Evolutionary conservation across 2,113 vertebrate species (phyloP), one percentile per base, ranked within the genome.

Genomic region (Amia ocellicauda): DNA sequence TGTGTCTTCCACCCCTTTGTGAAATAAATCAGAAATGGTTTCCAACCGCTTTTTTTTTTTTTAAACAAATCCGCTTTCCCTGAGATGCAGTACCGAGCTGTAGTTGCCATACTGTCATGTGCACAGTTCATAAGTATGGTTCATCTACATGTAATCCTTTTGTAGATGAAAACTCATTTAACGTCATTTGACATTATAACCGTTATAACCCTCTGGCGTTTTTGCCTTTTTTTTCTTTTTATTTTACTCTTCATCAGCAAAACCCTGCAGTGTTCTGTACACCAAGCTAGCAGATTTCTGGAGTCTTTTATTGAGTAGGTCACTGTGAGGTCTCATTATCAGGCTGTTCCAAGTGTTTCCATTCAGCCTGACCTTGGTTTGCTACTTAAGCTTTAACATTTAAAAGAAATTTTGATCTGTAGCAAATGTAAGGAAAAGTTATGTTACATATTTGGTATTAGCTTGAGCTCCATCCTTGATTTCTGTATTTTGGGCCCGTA

Each of bases 211-310:
- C 41, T 28, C 26, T 45, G 62, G n/a, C 53, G 17, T 17, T 36
- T 36, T 36, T 36, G 31, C 11, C 11, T 36, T 5, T 36, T 36
- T 36, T 36, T 36, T 7, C 14, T 56, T 13, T 8, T 28, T 26
- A 28, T 28, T 26, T 28, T 28, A 28, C 53, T 28, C 53, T 17
- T 29, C 62, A 36, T 63, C 51, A 55, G 52, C 53, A 49, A 28
- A 19, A 24, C 16, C 20, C 22, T 53, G 43, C 23, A 7, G n/a
- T 24, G 29, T 42, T 42, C 19, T 64, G 23, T 10, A 24, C 36
- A 29, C n/a, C 20, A 40, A 36, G 31, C 31, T 57, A 22, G n/a
- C 19, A 50, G 14, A 53, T 41, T 14, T 41, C 49, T 24, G 26
- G 40, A 50, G 53, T 47, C 19, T 14, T 29, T 64, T 24, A 22